A percentile compares a stretch with the other conserved stretches of the same genome.
Evolutionary conservation across 2,797 vertebrate genomes (phyloP).

Genomic region (Pseudocheirus occidentalis): DNA sequence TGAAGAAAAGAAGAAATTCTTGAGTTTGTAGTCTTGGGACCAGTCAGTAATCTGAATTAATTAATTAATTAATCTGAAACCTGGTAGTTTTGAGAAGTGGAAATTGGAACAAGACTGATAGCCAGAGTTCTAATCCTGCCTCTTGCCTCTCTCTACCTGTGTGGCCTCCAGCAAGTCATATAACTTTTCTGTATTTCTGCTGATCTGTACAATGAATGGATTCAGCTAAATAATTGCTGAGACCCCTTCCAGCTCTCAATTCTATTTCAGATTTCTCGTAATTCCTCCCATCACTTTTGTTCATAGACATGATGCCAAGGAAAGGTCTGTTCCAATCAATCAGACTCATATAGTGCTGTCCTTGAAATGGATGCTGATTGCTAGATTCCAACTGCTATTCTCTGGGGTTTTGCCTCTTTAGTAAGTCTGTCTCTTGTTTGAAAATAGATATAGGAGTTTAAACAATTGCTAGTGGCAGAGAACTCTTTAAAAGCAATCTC

Average conservation of each 20-base stretch:
- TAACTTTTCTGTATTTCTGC: not conserved
- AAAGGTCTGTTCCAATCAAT: not conserved
- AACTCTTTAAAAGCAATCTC: not conserved
- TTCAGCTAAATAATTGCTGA: not conserved
- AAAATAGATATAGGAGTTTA: not conserved
- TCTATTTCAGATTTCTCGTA: slow-evolving; percentile 33
- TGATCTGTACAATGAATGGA: not conserved
- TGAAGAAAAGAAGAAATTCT: not conserved
- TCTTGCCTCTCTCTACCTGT: not conserved
- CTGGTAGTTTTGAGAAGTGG: not conserved
- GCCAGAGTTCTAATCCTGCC: not conserved
- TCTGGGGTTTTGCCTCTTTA: not conserved
- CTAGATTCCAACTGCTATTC: not conserved
- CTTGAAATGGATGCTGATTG: slow-evolving; percentile 39
- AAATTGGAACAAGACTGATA: not conserved
- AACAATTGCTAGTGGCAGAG: not conserved
- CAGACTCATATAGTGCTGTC: not conserved
- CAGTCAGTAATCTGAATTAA: not conserved
- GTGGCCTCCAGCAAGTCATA: not conserved
- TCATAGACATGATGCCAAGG: not conserved
- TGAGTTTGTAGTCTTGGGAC: not conserved
- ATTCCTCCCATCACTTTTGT: slow-evolving; percentile 30
- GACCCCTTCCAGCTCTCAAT: not conserved
- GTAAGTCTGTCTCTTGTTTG: slow-evolving; percentile 4
- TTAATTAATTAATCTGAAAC: not conserved